Conservation (phyloP, 1,140 invertebrate genomes). For the Drosophila baimaii region DNA sequence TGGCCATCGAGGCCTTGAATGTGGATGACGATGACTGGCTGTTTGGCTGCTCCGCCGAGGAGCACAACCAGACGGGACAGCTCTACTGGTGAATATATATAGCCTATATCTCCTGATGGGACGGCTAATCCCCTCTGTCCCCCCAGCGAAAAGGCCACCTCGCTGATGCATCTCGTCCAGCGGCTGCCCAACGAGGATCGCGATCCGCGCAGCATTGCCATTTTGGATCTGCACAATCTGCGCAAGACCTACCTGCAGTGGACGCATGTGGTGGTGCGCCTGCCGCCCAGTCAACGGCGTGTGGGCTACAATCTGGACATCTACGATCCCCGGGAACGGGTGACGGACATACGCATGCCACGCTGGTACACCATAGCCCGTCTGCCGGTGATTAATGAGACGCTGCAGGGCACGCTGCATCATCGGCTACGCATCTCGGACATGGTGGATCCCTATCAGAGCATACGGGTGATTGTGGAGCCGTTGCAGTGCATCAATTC, state of each 20-base stretch:
- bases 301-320: conserved; percentile 88
- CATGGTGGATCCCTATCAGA: conserved; percentile 86
- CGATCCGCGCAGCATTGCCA: conserved; percentile 86
- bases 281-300: conserved; percentile 87
- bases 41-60: conserved; percentile 88
- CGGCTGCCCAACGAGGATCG: conserved; percentile 82
- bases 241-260: conserved; percentile 85
- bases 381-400: conserved; percentile 84
- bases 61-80: conserved; percentile 84
- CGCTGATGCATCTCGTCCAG: conserved; percentile 87
- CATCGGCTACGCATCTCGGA: conserved; percentile 86
- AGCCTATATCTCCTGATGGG: no score
- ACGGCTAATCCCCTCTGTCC: not conserved
- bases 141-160: conserved; percentile 86
- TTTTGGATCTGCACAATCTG: conserved; percentile 87
- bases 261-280: conserved; percentile 89
- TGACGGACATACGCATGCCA: conserved; percentile 86
- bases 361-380: conserved; percentile 80
- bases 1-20: conserved; percentile 83
- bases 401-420: conserved; percentile 84
- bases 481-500: conserved; percentile 84
- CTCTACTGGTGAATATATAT: conserved; percentile 85
- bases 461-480: conserved; percentile 86
- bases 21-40: conserved; percentile 89
- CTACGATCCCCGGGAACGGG: conserved; percentile 86